Conservation (phyloP, 2,113 vertebrate genomes). For the Nothoprocta perdicaria region DNA sequence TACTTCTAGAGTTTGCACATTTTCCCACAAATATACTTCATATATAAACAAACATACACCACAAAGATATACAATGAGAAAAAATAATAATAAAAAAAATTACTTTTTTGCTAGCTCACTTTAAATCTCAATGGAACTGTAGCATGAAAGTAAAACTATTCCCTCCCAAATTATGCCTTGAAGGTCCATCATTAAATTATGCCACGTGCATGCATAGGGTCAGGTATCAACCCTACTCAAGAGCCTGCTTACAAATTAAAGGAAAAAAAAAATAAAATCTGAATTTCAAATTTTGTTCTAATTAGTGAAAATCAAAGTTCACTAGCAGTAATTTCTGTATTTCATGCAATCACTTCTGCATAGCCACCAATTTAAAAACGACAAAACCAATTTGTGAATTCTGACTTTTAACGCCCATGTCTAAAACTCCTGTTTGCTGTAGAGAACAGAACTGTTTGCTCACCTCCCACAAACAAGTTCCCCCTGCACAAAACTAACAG, state of each 20-base stretch:
- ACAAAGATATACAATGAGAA: neutral
- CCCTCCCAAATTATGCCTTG: neutral
- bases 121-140: neutral
- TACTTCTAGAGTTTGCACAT: neutral
- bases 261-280: neutral
- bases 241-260: neutral
- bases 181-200: too few relatives aligned
- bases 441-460: neutral
- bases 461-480: neutral
- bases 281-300: neutral
- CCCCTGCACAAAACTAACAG: neutral
- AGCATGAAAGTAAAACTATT: neutral
- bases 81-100: neutral
- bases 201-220: neutral
- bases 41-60: neutral
- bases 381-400: neutral
- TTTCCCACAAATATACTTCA: neutral
- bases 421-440: neutral
- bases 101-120: neutral
- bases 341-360: neutral
- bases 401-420: neutral
- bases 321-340: neutral
- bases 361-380: neutral
- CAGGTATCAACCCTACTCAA: neutral
- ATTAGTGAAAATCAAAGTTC: neutral